phyloP scores from a whole-genome alignment of 1,140 invertebrate species.

The Akabosia matsudoensis region DNA sequence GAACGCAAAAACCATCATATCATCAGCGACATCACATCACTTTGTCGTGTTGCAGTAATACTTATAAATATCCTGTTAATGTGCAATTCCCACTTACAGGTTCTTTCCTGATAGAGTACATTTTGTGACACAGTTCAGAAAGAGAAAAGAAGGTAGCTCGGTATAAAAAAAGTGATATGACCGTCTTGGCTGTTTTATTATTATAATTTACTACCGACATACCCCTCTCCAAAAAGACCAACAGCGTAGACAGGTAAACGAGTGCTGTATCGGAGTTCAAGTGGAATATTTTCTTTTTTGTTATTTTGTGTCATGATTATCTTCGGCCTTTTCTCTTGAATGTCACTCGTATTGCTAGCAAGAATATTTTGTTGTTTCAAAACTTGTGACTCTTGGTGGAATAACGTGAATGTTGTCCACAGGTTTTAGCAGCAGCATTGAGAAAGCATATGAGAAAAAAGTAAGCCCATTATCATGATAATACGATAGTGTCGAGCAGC shows the following conservation, averaged over 20 bases:
- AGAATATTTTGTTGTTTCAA: too few species aligned
- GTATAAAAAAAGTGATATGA: background rate
- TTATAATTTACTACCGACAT: too few species aligned
- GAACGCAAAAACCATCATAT: background rate
- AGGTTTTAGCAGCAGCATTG: too few species aligned
- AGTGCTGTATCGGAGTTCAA: background rate
- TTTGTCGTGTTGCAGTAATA: background rate
- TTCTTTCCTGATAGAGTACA: slow-evolving; percentile 3
- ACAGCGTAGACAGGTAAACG: too few species aligned
- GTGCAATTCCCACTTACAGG: slow-evolving; percentile 2
- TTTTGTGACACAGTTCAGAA: slow-evolving; percentile 15
- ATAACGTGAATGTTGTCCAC: too few species aligned
- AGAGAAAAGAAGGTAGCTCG: background rate
- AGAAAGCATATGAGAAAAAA: background rate
- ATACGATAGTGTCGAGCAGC: background rate
- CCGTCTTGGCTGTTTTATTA: too few species aligned
- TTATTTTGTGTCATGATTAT: too few species aligned
- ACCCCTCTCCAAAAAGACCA: too few species aligned
- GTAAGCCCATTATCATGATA: background rate
- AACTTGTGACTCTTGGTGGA: too few species aligned
- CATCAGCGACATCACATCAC: background rate
- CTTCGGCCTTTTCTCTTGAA: background rate
- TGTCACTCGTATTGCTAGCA: too few species aligned
- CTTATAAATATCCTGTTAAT: slow-evolving; percentile 11
- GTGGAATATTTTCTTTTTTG: background rate